Base-by-base conservation (phyloP, 2,888 invertebrate genomes). In the Hypolimnas misippus region DNA sequence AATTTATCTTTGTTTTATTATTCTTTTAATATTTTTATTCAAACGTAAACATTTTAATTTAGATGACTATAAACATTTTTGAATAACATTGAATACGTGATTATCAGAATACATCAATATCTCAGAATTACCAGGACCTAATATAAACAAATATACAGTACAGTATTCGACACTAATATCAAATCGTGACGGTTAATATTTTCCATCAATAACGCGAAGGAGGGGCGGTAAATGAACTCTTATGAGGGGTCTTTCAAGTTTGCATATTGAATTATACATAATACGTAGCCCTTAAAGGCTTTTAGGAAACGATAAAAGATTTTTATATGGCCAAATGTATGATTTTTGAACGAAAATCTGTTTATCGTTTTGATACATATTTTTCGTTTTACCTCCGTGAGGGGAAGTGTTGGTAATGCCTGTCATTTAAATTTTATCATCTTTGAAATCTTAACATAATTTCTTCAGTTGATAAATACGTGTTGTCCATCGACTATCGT, bases 201-300 rank as follows among this genome's bases (percentile, higher is more conserved):
- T 56, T 64, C 44, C 57, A 55, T 60, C 50, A 60, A 60, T 59
- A 55, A 66, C 58, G 49, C 40, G 21, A 42, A 42, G 44, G 58
- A 58, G 50, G 54, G 60, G 38, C 38, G 40, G 55, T 53, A 60
- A 62, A 65, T 67, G 62, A 65, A 52, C 56, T 49, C 63, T 40
- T 50, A 56, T 53, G 59, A 58, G 40, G 50, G 49, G 42, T 55
- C 61, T 56, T 63, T 65, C 29, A 57, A 58, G 57, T 61, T 67
- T 51, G 29, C 57, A 52, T 51, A 62, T 60, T 51, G 14, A 64
- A 64, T 64, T 49, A 58, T 53, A 57, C 29, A 50, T 56, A 57
- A 65, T 52, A 56, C 29, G 56, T 60, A 35, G 33, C 54, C 57
- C 57, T 63, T 40, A 33, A 59, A 51, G 49, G 54, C 51, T 57